Percentiles rank a stretch among this genome's conserved stretches.
phyloP scores from a whole-genome alignment of 2,797 vertebrate genomes.

The Pseudopleuronectes americanus region DNA sequence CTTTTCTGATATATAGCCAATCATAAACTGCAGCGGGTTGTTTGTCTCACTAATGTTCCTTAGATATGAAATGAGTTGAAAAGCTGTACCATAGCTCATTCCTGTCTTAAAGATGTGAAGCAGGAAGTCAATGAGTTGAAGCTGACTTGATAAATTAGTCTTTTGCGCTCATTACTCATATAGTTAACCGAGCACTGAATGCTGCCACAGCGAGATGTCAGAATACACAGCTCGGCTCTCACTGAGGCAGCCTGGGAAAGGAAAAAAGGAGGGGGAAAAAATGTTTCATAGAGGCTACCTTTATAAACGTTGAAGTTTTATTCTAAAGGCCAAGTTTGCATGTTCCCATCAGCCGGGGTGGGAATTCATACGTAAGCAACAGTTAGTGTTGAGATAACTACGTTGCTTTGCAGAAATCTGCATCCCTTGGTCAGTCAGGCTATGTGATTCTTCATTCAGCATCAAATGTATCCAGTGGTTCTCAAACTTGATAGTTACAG shows the following conservation, averaged over 20 bases:
- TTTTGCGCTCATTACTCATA: slow-evolving; percentile 34
- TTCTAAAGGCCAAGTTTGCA: too few relatives aligned
- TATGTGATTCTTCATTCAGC: too few relatives aligned
- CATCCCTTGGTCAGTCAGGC: too few relatives aligned
- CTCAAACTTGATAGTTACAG: too few relatives aligned
- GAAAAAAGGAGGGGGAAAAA: neutral
- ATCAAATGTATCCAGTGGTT: too few relatives aligned
- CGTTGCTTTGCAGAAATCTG: too few relatives aligned
- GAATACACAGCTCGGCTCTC: slow-evolving; percentile 16
- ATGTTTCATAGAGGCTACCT: neutral
- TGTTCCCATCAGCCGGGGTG: too few relatives aligned
- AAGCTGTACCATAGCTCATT: slow-evolving; percentile 11
- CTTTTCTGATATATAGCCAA: slow-evolving; percentile 2
- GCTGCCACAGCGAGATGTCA: slow-evolving; percentile 18
- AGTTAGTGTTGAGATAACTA: too few relatives aligned
- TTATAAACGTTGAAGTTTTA: too few relatives aligned
- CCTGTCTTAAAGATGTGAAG: slow-evolving; percentile 20
- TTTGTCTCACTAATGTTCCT: slow-evolving; percentile 24
- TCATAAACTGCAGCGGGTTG: slow-evolving; percentile 3
- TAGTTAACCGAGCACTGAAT: slow-evolving; percentile 35
- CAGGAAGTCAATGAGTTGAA: slow-evolving; percentile 42
- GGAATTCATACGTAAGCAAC: too few relatives aligned
- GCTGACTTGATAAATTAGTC: slow-evolving; percentile 45
- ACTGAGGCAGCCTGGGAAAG: neutral
- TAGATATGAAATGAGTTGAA: slow-evolving; percentile 15